Evolutionary conservation across 2,888 invertebrate genomes (phyloP).

Genomic region (Sussaba pulchella): DNA sequence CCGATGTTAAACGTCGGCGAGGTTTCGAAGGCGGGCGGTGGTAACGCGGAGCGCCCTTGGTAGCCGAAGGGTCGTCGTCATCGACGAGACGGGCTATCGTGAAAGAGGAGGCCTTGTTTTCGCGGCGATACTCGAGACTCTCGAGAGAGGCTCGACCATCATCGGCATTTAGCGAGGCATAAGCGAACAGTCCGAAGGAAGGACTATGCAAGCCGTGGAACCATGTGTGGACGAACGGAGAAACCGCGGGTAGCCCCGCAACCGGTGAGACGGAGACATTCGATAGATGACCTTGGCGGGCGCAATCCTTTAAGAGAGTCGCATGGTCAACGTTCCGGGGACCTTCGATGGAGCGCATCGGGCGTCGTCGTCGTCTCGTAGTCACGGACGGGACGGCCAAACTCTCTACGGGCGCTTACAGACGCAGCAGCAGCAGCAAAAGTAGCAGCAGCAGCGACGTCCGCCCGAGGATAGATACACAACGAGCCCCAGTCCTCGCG

Average conservation of each 20-base stretch:
- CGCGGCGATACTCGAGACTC: conserved; percentile 47
- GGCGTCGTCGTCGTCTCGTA: conserved; percentile 61
- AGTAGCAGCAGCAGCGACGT: no score
- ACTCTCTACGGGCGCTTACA: conserved; percentile 69
- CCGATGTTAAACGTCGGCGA: neutral
- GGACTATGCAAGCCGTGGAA: conserved; percentile 25
- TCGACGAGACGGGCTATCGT: conserved; percentile 58
- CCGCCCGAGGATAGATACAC: conserved; percentile 62
- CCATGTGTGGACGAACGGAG: conserved; percentile 51
- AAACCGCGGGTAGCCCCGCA: conserved; percentile 57
- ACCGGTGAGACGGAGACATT: conserved; percentile 51
- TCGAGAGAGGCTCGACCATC: conserved; percentile 53
- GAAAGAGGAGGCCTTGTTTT: conserved; percentile 64
- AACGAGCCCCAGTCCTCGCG: neutral
- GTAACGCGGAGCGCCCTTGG: conserved; percentile 47
- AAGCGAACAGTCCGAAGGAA: conserved; percentile 35
- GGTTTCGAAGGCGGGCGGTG: conserved; percentile 19
- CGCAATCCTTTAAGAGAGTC: conserved; percentile 78
- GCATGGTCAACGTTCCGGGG: conserved; percentile 82
- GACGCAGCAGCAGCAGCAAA: conserved; percentile 40
- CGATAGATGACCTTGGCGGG: conserved; percentile 78
- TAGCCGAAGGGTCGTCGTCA: conserved; percentile 62
- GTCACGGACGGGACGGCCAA: conserved; percentile 77
- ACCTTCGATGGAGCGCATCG: conserved; percentile 75
- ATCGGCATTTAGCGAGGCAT: conserved; percentile 52